phyloP scores from a whole-genome alignment of 2,888 invertebrate species.

The Epirrhoe alternata region DNA sequence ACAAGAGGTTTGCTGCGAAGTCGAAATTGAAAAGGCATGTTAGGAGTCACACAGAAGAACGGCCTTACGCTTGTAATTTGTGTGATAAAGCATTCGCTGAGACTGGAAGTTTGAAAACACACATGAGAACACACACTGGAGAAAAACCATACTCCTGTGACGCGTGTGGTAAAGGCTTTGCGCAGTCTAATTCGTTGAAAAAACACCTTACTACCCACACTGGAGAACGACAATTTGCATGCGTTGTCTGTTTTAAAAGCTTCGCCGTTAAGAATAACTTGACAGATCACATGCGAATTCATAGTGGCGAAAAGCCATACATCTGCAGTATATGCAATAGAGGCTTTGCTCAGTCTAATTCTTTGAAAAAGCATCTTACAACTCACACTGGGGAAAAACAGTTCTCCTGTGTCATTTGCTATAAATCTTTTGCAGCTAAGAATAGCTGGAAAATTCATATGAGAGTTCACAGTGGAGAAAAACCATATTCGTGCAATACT shows the following conservation, averaged over 20 bases:
- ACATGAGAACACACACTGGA: slow-evolving; percentile 27
- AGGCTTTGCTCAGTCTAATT: slow-evolving; percentile 22
- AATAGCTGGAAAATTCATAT: slow-evolving; percentile 30
- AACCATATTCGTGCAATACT: slow-evolving; percentile 24
- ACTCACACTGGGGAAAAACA: slow-evolving; percentile 28
- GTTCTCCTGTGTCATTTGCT: slow-evolving; percentile 24
- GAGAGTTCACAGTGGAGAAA: slow-evolving; percentile 30
- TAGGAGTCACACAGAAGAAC: slow-evolving; percentile 27
- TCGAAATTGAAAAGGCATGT: slow-evolving; percentile 30
- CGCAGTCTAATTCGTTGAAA: slow-evolving; percentile 27
- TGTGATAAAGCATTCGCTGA: slow-evolving; percentile 26
- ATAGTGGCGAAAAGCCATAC: slow-evolving; percentile 32
- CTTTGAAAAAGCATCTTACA: slow-evolving; percentile 25
- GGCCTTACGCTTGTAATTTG: slow-evolving; percentile 24
- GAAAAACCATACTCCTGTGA: slow-evolving; percentile 32
- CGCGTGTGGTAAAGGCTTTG: slow-evolving; percentile 32
- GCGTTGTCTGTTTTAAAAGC: slow-evolving; percentile 25
- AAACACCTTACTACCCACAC: slow-evolving; percentile 33
- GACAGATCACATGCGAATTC: slow-evolving; percentile 34
- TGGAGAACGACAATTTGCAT: slow-evolving; percentile 28
- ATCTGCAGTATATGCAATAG: slow-evolving; percentile 19
- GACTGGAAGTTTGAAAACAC: slow-evolving; percentile 32
- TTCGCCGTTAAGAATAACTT: slow-evolving; percentile 32
- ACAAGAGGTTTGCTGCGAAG: slow-evolving; percentile 25
- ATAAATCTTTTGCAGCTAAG: slow-evolving; percentile 27